Evolutionary conservation across 2,888 invertebrate genomes (phyloP), one percentile per base, ranked within the genome.

Genomic region (Ophion ellenae): DNA sequence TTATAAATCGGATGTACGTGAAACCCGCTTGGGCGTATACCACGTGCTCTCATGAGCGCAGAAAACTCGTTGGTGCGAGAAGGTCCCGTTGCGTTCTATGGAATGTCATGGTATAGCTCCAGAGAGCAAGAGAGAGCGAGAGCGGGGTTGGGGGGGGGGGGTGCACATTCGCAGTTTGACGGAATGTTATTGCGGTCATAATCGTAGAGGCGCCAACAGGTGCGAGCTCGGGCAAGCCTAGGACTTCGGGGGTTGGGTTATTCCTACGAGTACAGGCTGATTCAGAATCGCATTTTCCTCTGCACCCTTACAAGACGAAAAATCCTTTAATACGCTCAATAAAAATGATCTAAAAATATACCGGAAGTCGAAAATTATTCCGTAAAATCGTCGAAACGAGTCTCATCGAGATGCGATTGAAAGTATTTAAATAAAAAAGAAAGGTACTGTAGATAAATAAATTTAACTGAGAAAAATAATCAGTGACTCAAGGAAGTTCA

Each of bases 171-270:
- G 87, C 91, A 91, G 91, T 93, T 93, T 93, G 93, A 94, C 93
- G 93, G 92, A 93, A 93, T 93, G 93, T 93, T 93, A 93, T 93
- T 93, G 92, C 93, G 91, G 93, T 93, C 93, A 93, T 94, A 93
- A 93, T 93, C 93, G 92, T 90, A 91, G 91, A 91, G 90, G 91
- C 92, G 92, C 94, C 94, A 94, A 93, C 94, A 94, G 94, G 94
- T 94, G 94, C 91, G 91, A 92, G 91, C 91, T 90, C 91, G 88
- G 89, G 89, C 90, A 91, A 92, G 92, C 91, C 92, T 92, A 92
- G 89, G 87, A 85, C 85, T 73, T 78, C n/a, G 59, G 63, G 75
- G 86, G 84, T 75, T 81, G 81, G 67, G 70, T 75, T 76, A 76
- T 76, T 79, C 81, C 57, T 71, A 78, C 75, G 61, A 77, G 53